Conservation (phyloP, 1,140 invertebrate genomes). For the Diprion similis region DNA sequence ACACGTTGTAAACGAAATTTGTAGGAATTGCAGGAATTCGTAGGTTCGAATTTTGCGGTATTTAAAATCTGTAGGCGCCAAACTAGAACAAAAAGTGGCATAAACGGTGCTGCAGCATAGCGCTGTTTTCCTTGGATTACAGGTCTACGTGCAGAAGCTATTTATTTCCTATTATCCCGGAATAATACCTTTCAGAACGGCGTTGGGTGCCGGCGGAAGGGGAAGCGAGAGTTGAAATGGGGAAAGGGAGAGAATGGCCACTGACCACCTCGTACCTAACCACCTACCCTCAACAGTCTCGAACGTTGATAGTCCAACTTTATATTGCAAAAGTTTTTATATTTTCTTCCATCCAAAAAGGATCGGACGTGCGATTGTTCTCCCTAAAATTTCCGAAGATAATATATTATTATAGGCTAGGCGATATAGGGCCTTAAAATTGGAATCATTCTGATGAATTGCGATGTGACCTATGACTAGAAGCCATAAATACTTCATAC, state of each 20-base stretch:
- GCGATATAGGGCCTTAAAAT: too few relatives aligned
- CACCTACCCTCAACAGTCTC: neutral
- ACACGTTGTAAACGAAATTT: too few relatives aligned
- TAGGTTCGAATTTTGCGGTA: neutral
- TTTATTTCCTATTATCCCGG: constrained; percentile 7
- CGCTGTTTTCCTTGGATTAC: neutral
- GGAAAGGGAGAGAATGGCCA: neutral
- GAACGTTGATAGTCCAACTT: constrained; percentile 42
- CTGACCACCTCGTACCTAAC: neutral
- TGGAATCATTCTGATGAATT: too few relatives aligned
- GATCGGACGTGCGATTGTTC: too few relatives aligned
- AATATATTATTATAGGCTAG: too few relatives aligned
- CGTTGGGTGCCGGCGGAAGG: neutral
- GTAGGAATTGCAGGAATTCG: neutral
- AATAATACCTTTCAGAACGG: neutral
- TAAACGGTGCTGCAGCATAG: neutral
- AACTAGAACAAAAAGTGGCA: neutral
- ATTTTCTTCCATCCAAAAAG: constrained; percentile 27
- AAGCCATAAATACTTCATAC: too few relatives aligned
- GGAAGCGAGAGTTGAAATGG: neutral
- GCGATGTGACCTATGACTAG: too few relatives aligned
- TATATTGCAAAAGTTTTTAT: constrained; percentile 52
- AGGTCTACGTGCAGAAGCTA: constrained; percentile 2
- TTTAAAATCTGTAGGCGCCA: neutral
- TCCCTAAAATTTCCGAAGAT: too few relatives aligned